phyloP scores from a whole-genome alignment of 1,140 invertebrate species.

The Aphelinus certus region DNA sequence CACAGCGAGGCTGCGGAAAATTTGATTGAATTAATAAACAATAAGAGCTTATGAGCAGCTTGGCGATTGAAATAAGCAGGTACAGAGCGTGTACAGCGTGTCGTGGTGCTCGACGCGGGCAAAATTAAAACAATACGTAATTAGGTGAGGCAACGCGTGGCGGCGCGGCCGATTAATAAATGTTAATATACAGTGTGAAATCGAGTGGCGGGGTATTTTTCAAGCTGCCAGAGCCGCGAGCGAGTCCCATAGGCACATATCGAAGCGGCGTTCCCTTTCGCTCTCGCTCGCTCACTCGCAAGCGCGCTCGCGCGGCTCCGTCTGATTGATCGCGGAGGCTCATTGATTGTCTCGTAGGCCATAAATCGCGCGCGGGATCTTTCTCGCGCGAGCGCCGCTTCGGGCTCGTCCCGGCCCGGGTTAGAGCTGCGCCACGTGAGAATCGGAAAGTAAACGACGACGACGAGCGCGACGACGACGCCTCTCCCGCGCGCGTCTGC shows the following conservation, averaged over 20 bases:
- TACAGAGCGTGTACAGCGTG: not conserved
- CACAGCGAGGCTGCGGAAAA: not conserved
- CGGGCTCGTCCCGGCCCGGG: no score
- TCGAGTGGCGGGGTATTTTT: slow-evolving; percentile 1
- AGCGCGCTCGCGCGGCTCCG: not conserved
- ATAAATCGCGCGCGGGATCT: slow-evolving; percentile 31
- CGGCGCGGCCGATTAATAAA: slow-evolving; percentile 16
- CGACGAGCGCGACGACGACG: slow-evolving; percentile 3
- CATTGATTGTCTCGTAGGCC: slow-evolving; percentile 35
- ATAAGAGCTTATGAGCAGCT: not conserved
- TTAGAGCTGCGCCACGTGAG: slow-evolving; percentile 24
- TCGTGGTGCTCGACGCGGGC: not conserved
- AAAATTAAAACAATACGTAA: slow-evolving; percentile 37
- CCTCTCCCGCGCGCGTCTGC: not conserved
- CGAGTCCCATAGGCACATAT: not conserved
- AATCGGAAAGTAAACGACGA: slow-evolving; percentile 22
- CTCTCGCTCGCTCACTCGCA: not conserved
- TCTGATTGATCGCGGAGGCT: slow-evolving; percentile 31
- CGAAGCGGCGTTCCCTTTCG: slow-evolving; percentile 9
- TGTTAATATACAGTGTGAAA: not conserved
- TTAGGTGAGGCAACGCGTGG: slow-evolving; percentile 22
- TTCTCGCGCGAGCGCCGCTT: not conserved
- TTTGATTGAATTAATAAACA: slow-evolving; percentile 15
- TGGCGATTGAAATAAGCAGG: not conserved
- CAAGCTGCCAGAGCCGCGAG: not conserved